Evolutionary conservation across 2,797 vertebrate species (phyloP).

Genomic region (Cuculus canorus): DNA sequence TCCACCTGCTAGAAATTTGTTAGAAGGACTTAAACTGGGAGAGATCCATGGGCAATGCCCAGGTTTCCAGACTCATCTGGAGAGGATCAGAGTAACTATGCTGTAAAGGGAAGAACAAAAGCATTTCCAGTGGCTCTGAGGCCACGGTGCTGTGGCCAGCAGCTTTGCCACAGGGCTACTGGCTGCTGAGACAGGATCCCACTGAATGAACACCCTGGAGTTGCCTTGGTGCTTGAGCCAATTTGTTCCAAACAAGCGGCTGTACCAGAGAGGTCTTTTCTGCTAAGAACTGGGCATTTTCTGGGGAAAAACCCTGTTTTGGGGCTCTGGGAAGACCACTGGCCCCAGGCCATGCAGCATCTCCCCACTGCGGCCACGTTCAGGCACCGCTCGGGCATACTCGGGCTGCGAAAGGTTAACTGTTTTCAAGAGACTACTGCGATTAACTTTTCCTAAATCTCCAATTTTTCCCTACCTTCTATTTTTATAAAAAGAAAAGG

Average conservation of each 20-base stretch:
- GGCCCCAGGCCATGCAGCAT: not conserved
- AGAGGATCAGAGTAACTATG: not conserved
- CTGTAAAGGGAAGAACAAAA: not conserved
- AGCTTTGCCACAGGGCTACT: not conserved
- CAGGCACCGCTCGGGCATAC: not conserved
- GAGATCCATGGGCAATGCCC: not conserved
- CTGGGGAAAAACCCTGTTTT: not conserved
- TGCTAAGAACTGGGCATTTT: not conserved
- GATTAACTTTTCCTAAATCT: constrained; percentile 53
- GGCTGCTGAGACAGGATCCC: accelerated
- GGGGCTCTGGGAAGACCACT: not conserved
- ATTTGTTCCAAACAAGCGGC: not conserved
- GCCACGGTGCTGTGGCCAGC: accelerated
- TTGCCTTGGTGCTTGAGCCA: not conserved
- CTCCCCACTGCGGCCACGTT: not conserved
- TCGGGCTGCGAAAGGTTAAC: not conserved
- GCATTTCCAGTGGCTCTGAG: not conserved
- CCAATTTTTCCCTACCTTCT: constrained; percentile 33
- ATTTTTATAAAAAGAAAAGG: constrained; percentile 19
- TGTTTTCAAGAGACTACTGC: not conserved
- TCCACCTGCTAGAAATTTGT: not conserved
- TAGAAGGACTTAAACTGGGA: not conserved
- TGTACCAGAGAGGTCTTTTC: not conserved
- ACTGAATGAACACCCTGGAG: accelerated
- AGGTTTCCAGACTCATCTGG: not conserved